These are phyloP conservation scores for Cynaeus angustus DNA, from an alignment of 2,888 invertebrate species.

Conservation along the genomic window DNA sequence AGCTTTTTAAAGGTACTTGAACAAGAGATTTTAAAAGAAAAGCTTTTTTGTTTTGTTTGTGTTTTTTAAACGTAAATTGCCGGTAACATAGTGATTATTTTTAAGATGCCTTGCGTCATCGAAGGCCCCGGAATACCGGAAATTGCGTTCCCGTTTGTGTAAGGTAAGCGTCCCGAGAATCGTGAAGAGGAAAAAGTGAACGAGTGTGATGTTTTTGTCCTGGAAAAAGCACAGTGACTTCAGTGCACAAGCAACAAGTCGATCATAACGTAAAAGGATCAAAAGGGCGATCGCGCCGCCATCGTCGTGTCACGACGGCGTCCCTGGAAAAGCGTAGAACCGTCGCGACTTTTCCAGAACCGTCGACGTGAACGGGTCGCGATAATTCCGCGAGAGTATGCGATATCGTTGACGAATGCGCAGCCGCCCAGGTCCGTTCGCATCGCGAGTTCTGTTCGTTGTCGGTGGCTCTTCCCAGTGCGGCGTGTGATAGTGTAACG, in stretches of 20 bases:
- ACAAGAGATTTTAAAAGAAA: too few species aligned
- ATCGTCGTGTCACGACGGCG: slow-evolving; percentile 9
- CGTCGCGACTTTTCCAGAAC: slow-evolving; percentile 33
- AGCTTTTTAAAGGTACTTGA: too few species aligned
- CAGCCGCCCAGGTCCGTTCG: slow-evolving; percentile 34
- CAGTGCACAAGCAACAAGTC: slow-evolving; percentile 42
- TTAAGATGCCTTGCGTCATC: too few species aligned
- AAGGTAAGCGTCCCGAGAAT: too few species aligned
- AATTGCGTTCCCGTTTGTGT: too few species aligned
- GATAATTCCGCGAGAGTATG: slow-evolving; percentile 21
- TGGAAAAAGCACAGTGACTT: not conserved
- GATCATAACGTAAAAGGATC: not conserved
- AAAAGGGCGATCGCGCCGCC: slow-evolving; percentile 8
- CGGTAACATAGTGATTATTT: too few species aligned
- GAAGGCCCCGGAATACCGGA: too few species aligned
- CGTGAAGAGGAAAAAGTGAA: not conserved
- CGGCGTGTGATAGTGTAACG: slow-evolving; percentile 65
- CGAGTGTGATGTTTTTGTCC: not conserved
- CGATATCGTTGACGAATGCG: slow-evolving; percentile 32
- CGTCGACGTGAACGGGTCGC: slow-evolving; percentile 26
- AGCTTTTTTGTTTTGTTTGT: too few species aligned
- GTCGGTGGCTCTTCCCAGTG: slow-evolving; percentile 61
- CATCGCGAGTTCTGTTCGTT: slow-evolving; percentile 41
- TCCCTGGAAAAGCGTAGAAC: slow-evolving; percentile 28
- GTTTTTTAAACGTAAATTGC: too few species aligned